Conservation (phyloP, 2,888 invertebrate species). For the Eristalinus aeneus region DNA sequence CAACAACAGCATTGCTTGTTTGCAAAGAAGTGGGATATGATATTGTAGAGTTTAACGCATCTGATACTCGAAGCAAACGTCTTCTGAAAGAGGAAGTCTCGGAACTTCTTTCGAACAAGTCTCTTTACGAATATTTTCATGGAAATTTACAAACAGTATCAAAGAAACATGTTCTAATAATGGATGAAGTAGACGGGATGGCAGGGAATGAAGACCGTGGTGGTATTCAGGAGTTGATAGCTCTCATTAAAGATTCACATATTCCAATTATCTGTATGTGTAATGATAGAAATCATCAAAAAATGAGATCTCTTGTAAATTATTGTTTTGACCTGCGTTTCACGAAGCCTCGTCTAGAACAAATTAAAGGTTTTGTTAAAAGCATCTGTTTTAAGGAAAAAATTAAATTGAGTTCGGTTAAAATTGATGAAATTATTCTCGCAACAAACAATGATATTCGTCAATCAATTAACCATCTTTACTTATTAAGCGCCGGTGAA, state of each 20-base stretch:
- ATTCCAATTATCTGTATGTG: constrained; percentile 98
- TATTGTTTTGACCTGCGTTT: constrained; percentile 97
- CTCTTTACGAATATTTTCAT: constrained; percentile 86
- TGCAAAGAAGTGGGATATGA: constrained; percentile 95
- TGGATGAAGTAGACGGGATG: constrained; percentile 99
- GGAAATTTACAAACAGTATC: constrained; percentile 83
- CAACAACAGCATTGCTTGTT: constrained; percentile 93
- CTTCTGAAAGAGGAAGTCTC: constrained; percentile 92
- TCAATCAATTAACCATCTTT: constrained; percentile 94
- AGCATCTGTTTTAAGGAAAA: constrained; percentile 95
- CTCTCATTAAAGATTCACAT: constrained; percentile 92
- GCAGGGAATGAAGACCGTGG: constrained; percentile 99
- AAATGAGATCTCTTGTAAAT: constrained; percentile 95
- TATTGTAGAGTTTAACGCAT: constrained; percentile 97
- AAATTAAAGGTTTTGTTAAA: constrained; percentile 95
- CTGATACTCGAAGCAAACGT: constrained; percentile 95
- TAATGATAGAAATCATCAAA: constrained; percentile 96
- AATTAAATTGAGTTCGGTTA: constrained; percentile 88
- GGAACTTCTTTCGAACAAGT: constrained; percentile 89
- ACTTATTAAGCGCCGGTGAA: constrained; percentile 87
- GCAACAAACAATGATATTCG: constrained; percentile 96
- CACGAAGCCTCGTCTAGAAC: constrained; percentile 91
- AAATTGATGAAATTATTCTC: constrained; percentile 90
- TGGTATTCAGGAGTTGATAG: constrained; percentile 96
- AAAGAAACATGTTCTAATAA: constrained; percentile 94